Evolutionary conservation across 2,888 invertebrate genomes (phyloP), one percentile per base, ranked within the genome.

Genomic region (Phania funesta): DNA sequence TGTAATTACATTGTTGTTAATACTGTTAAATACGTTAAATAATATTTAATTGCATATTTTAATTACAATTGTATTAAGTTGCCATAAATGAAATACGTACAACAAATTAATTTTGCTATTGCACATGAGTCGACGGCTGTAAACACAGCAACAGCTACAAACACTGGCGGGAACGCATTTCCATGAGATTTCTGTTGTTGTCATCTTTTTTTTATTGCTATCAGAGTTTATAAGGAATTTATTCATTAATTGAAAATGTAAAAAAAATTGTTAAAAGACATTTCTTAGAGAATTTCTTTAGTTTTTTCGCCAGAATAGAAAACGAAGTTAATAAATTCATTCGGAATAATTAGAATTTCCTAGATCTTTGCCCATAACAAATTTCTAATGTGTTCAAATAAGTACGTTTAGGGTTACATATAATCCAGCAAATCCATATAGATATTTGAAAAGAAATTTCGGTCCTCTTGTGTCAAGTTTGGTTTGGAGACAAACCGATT

Each of bases 21-120:
- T n/a, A 7, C 35, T 67, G 46, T 65, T 62, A 38, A 44, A 46
- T 62, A 54, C 32, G 16, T 52, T 60, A 60, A 68, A 76, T 68
- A 46, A 46, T 18, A 64, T 46, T 64, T 77, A 70, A 77, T 70
- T 71, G 50, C 68, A 74, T 48, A 64, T 64, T 68, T 68, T 68
- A 56, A 74, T 79, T 65, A 62, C 11, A 46, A 46, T 70, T 60
- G 5, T 60, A 75, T 81, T 67, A 76, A 46, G 80, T 76, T 81
- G 52, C 76, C 80, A 67, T 76, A 76, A 67, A 79, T 67, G 70
- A 67, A 75, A 70, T 26, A n/a, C n/a, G n/a, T n/a, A 48, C 52
- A 78, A 54, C 32, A 44, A 5, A 32, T 50, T 58, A 24, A 75
- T 58, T n/a, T 52, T 65, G 65, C 58, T 76, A 65, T 46, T 65